A percentile compares a stretch with the other conserved stretches of the same genome.
phyloP scores from a whole-genome alignment of 2,797 vertebrate species.

The Melanotaenia pygmaea region DNA sequence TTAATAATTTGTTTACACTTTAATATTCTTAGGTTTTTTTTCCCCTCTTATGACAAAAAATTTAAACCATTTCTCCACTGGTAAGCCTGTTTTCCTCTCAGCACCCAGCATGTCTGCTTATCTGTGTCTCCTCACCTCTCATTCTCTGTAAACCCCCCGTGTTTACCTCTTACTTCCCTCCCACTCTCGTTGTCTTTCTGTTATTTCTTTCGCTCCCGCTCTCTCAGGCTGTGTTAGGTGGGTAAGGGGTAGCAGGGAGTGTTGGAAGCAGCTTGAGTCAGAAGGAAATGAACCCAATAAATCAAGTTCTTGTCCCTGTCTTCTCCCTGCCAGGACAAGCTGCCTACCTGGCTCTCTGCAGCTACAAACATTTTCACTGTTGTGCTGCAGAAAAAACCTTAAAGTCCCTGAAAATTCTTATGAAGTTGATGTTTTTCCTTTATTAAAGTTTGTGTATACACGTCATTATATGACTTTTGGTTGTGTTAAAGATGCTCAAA shows the following conservation, averaged over 20 bases:
- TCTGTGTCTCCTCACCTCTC: neutral
- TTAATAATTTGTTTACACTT: no score
- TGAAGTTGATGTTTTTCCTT: neutral
- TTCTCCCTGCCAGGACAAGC: slow-evolving; percentile 74
- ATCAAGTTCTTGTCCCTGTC: slow-evolving; percentile 78
- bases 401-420: neutral
- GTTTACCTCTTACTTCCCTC: slow-evolving; percentile 36
- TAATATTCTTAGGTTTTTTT: neutral
- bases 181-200: slow-evolving; percentile 26
- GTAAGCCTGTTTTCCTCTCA: slow-evolving; percentile 22
- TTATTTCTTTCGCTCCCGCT: slow-evolving; percentile 33
- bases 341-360: slow-evolving; percentile 54
- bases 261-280: slow-evolving; percentile 70
- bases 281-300: slow-evolving; percentile 87
- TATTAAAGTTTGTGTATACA: neutral
- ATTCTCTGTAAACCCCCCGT: neutral
- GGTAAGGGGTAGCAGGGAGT: slow-evolving; percentile 23
- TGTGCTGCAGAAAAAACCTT: slow-evolving; percentile 8
- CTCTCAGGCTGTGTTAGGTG: slow-evolving; percentile 48
- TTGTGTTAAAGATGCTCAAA: neutral
- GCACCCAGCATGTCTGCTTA: slow-evolving; percentile 24
- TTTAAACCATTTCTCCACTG: neutral
- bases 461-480: neutral
- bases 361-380: slow-evolving; percentile 32
- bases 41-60: neutral